Percentiles rank a stretch among this genome's conserved stretches.
Evolutionary conservation across 2,888 invertebrate genomes (phyloP).

Genomic region (Dryococelus australis): DNA sequence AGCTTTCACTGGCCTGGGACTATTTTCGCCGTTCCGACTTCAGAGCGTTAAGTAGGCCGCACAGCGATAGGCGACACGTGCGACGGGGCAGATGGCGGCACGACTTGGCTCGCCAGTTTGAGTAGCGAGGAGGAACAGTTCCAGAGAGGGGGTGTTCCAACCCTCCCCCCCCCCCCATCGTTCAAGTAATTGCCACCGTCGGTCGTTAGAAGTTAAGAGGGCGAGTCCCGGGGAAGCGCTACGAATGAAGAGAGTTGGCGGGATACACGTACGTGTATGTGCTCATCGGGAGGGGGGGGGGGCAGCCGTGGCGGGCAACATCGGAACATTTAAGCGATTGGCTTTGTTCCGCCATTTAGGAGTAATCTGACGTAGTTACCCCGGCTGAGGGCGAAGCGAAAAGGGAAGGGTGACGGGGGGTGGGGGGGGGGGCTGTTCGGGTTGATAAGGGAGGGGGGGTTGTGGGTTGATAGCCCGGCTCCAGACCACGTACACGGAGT

Average conservation of each 20-base stretch:
- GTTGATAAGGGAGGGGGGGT: neutral
- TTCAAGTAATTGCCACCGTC: constrained; percentile 9
- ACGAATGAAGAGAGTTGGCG: neutral
- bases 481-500: neutral
- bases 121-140: neutral
- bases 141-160: neutral
- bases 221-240: neutral
- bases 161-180: no score
- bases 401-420: no score
- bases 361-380: constrained; percentile 30
- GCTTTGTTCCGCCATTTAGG: constrained; percentile 29
- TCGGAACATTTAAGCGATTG: constrained; percentile 26
- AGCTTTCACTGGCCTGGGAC: no score
- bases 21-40: no score
- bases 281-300: no score
- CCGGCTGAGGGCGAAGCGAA: no score
- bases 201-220: constrained; percentile 16
- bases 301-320: neutral
- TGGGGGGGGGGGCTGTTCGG: neutral
- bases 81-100: no score
- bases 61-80: no score
- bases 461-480: neutral
- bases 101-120: no score
- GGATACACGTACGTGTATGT: no score
- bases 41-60: no score